phyloP scores from a whole-genome alignment of 2,797 vertebrate species.

The Chiloscyllium punctatum region DNA sequence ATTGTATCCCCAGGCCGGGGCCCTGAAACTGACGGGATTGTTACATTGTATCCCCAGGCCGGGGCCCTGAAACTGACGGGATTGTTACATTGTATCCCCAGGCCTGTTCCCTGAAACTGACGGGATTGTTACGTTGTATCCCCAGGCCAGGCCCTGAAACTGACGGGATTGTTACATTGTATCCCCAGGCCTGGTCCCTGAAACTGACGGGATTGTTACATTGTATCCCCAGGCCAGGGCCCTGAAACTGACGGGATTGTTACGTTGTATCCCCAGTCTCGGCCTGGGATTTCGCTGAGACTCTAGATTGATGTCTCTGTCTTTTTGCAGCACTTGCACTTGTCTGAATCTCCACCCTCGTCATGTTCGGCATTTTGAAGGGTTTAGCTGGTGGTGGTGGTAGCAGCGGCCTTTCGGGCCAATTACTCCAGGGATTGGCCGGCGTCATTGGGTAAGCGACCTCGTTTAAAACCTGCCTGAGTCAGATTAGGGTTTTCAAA shows the following conservation, averaged over 20 bases:
- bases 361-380: neutral
- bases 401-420: neutral
- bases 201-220: too few species aligned
- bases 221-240: too few species aligned
- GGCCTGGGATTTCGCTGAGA: too few species aligned
- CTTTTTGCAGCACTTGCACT: neutral
- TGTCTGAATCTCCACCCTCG: neutral
- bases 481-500: neutral
- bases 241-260: too few species aligned
- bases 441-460: neutral
- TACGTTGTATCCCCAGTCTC: too few species aligned
- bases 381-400: neutral
- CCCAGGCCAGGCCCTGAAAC: too few species aligned
- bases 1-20: neutral
- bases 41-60: neutral
- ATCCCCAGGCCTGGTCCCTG: too few species aligned
- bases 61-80: neutral
- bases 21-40: neutral
- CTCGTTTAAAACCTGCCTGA: neutral
- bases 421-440: neutral
- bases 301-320: neutral
- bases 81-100: too few species aligned
- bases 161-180: too few species aligned
- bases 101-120: too few species aligned
- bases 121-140: too few species aligned